phyloP scores from a whole-genome alignment of 2,113 vertebrate genomes.

The Pterophyllum scalare region DNA sequence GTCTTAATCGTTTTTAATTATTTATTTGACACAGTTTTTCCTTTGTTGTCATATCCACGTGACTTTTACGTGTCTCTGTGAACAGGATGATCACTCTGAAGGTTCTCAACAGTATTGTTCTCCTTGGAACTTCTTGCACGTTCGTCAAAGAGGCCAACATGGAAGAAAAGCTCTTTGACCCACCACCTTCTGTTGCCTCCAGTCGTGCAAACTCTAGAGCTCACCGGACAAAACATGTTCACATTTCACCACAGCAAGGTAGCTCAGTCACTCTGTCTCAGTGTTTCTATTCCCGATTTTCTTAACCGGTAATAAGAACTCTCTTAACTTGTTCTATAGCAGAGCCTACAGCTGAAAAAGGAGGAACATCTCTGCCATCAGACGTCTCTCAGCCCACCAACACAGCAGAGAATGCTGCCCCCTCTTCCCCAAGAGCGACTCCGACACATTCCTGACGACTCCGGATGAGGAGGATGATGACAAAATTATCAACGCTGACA shows the following conservation, averaged over 20 bases:
- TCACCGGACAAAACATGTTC: conserved; percentile 81
- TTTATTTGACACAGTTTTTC: background rate
- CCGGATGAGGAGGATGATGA: conserved; percentile 93
- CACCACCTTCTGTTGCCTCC: conserved; percentile 81
- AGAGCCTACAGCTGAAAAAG: conserved; percentile 77
- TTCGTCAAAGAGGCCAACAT: conserved; percentile 97
- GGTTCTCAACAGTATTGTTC: conserved; percentile 95
- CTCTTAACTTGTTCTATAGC: conserved; percentile 57
- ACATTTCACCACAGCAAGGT: conserved; percentile 66
- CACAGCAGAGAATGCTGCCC: conserved; percentile 77
- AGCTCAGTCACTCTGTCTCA: background rate
- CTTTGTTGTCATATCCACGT: background rate
- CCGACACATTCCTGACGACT: conserved; percentile 94
- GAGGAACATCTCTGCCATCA: conserved; percentile 77
- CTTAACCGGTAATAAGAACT: conserved; percentile 3
- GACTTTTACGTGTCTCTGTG: conserved; percentile 33
- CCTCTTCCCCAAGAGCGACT: conserved; percentile 88
- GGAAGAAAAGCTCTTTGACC: conserved; percentile 94
- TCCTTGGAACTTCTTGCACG: conserved; percentile 94
- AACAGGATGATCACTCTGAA: conserved; percentile 94
- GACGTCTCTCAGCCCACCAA: conserved; percentile 82
- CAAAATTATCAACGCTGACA: conserved; percentile 75
- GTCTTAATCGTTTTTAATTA: background rate
- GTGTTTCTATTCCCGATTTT: background rate
- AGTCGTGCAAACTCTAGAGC: conserved; percentile 85